These are phyloP conservation scores for Trachurus trachurus DNA, from an alignment of 2,797 vertebrate genomes.

Conservation along the genomic window DNA sequence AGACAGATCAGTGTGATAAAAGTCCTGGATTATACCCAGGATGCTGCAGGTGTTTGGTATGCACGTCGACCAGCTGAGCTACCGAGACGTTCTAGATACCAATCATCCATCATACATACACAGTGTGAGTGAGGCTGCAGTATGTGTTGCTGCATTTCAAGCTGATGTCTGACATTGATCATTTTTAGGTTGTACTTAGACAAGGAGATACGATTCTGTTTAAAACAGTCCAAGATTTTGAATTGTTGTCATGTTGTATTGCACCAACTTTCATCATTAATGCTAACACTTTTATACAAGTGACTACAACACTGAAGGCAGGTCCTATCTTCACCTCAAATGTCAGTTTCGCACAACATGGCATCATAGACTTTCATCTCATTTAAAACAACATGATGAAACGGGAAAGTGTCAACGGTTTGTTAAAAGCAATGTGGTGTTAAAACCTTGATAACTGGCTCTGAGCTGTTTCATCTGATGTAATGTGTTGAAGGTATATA, in stretches of 20 bases:
- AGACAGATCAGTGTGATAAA: slow-evolving; percentile 41
- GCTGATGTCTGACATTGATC: slow-evolving; percentile 30
- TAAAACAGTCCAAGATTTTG: slow-evolving; percentile 2
- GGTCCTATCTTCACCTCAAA: slow-evolving; percentile 36
- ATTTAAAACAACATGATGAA: slow-evolving; percentile 68
- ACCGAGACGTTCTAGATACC: slow-evolving; percentile 46
- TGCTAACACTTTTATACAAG: slow-evolving; percentile 16
- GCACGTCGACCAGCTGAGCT: slow-evolving; percentile 45
- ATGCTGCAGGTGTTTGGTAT: slow-evolving; percentile 60
- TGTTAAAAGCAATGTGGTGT: slow-evolving; percentile 44
- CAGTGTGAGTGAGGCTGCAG: slow-evolving; percentile 11
- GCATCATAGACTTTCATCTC: slow-evolving; percentile 55
- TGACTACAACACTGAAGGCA: slow-evolving; percentile 36
- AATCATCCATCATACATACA: slow-evolving; percentile 49
- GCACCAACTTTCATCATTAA: slow-evolving; percentile 51
- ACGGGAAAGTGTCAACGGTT: slow-evolving; percentile 53
- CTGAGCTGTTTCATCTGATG: slow-evolving; percentile 68
- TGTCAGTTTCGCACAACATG: slow-evolving; percentile 27
- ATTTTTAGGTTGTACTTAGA: slow-evolving; percentile 20
- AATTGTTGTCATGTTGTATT: slow-evolving; percentile 18
- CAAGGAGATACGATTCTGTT: slow-evolving; percentile 17
- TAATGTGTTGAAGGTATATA: slow-evolving; percentile 57
- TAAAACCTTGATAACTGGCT: slow-evolving; percentile 57
- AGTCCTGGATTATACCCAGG: slow-evolving; percentile 27
- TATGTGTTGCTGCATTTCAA: slow-evolving; percentile 43